Evolutionary conservation across 2,797 vertebrate genomes (phyloP).

Genomic region (Staurois parvus): DNA sequence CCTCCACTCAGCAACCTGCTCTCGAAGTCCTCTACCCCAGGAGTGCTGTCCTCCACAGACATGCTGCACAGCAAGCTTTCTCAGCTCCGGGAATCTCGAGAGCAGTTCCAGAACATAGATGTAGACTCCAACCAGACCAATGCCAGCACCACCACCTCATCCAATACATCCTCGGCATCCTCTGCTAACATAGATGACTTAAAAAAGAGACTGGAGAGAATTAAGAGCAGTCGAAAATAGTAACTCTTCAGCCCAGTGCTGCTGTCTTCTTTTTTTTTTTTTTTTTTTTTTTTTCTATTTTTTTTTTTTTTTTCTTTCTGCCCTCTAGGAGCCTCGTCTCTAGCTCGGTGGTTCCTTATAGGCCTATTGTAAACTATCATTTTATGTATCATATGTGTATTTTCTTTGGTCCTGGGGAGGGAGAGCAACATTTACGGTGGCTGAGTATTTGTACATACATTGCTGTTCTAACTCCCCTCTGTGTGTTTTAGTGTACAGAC

Average conservation of each 20-base stretch:
- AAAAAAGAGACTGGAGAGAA: constrained; percentile 98
- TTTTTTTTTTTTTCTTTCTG: constrained; percentile 65
- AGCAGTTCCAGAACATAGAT: constrained; percentile 92
- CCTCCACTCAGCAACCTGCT: constrained; percentile 86
- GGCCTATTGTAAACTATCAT: constrained; percentile 77
- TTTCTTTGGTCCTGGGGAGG: constrained; percentile 70
- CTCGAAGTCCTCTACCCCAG: constrained; percentile 84
- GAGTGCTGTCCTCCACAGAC: constrained; percentile 94
- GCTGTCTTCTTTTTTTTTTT: constrained; percentile 73
- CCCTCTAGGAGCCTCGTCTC: constrained; percentile 73
- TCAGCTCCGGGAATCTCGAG: constrained; percentile 93
- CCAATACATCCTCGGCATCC: constrained; percentile 77
- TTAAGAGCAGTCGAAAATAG: constrained; percentile 97
- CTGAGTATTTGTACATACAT: constrained; percentile 85
- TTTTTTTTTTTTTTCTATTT: constrained; percentile 65
- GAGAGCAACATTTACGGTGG: constrained; percentile 68
- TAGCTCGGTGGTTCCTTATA: constrained; percentile 72
- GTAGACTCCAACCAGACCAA: constrained; percentile 82
- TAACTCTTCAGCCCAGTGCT: constrained; percentile 42
- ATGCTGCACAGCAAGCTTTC: constrained; percentile 98
- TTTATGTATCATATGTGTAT: constrained; percentile 77
- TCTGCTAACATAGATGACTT: constrained; percentile 90
- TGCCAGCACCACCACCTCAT: constrained; percentile 80
- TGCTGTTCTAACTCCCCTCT: constrained; percentile 75
- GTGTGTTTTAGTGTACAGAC: constrained; percentile 83